Base-by-base conservation (phyloP, 2,113 vertebrate species). In the Forbesichthys agassizii region DNA sequence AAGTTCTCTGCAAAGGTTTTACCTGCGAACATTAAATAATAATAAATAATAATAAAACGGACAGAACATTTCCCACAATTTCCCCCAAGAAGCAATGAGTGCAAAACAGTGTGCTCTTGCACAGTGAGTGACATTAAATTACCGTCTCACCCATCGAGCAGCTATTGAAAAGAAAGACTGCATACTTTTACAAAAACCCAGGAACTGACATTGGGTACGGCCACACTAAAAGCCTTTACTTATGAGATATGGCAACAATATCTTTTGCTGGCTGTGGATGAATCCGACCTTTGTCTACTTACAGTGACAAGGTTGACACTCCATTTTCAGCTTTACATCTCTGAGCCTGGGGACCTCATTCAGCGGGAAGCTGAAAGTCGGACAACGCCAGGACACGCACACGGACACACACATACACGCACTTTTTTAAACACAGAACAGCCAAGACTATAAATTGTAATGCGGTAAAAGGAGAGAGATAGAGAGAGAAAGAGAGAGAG, bases 321-420 rank as follows among this genome's bases (percentile, higher is more conserved):
- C 81, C 53, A 61, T 81, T 83, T 89, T 61, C 68, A 79, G 53
- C 56, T 66, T 69, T 80, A 72, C 74, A 67, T 72, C n/a, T 69
- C 16, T 9, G 54, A 16, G 52, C 57, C 49, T 52, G 49, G 49
- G 49, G 53, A 51, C 9, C 47, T 64, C 33, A 59, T 76, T 81
- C 71, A 77, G 49, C 13, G 49, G 49, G 49, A 14, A 11, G 11
- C 3, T 8, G 49, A 14, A 14, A 14, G 11, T 11, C 49, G 10
- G 49, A 14, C 49, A 12, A 14, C 3, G 49, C 11, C 13, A 11
- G 6, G 49, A 14, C 13, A 33, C 10, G 11, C 9, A 76, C 75
- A 70, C 73, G 61, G 64, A 59, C 61, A 56, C 11, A 48, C 73
- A 33, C 53, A 16, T 59, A 53, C 42, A 46, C 49, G 70, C 57